Conservation (phyloP, 2,888 invertebrate genomes). For the Drosophila mercatorum region DNA sequence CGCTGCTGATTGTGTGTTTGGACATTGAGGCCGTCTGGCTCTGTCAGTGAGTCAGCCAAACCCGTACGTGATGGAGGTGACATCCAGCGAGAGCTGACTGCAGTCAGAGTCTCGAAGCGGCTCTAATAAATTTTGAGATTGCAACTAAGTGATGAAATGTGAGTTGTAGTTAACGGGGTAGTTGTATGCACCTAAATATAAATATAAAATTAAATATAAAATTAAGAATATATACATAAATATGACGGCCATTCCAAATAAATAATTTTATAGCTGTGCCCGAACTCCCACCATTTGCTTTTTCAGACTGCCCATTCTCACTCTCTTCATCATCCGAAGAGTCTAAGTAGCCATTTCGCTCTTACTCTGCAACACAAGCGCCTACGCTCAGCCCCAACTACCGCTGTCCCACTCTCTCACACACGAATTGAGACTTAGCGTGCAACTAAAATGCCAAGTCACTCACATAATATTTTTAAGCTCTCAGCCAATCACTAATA, state of each 20-base stretch:
- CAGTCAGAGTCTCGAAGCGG: slow-evolving; percentile 1
- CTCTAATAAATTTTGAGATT: not conserved
- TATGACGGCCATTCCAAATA: not conserved
- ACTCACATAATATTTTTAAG: not conserved
- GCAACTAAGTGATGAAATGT: not conserved
- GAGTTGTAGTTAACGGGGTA: not conserved
- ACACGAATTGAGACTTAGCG: too few species aligned
- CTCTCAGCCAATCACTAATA: not conserved
- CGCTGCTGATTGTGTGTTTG: slow-evolving; percentile 15
- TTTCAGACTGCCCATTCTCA: not conserved
- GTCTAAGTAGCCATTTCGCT: not conserved
- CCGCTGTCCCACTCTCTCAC: not conserved
- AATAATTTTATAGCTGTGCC: not conserved
- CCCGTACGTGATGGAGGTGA: slow-evolving; percentile 58
- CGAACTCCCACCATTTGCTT: not conserved
- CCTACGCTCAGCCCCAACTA: not conserved
- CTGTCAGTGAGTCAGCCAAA: slow-evolving; percentile 26
- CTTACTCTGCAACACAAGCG: not conserved
- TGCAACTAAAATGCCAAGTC: not conserved
- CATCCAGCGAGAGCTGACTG: slow-evolving; percentile 46
- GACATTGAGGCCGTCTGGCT: slow-evolving; percentile 26
- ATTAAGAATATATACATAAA: not conserved
- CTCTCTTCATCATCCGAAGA: not conserved
- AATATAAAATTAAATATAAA: not conserved
- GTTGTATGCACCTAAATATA: not conserved